Evolutionary conservation across 2,797 vertebrate species (phyloP).

Genomic region (Micrastur ruficollis): DNA sequence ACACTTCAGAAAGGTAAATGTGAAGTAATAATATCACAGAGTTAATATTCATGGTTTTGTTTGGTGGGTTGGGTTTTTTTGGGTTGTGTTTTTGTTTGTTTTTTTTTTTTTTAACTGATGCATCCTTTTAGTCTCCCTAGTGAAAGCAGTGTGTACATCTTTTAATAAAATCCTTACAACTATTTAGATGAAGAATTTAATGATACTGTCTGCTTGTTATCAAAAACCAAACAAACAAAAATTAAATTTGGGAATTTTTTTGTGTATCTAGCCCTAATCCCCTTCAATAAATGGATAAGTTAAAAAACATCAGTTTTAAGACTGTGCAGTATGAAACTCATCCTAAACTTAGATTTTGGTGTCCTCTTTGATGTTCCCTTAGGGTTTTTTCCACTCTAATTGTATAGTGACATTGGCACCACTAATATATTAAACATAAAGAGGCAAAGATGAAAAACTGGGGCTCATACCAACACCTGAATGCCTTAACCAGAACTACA

Average conservation of each 20-base stretch:
- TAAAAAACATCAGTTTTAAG: not conserved
- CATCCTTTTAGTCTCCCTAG: not conserved
- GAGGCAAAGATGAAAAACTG: not conserved
- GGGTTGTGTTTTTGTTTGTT: accelerated
- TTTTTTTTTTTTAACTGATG: not conserved
- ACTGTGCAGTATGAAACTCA: not conserved
- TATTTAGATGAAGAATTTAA: not conserved
- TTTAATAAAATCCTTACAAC: not conserved
- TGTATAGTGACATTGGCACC: not conserved
- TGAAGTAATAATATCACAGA: not conserved
- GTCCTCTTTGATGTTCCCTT: not conserved
- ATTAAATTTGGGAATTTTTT: not conserved
- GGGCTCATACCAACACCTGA: not conserved
- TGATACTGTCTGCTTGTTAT: not conserved
- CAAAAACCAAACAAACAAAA: not conserved
- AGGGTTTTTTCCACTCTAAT: not conserved
- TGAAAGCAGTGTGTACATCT: not conserved
- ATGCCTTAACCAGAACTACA: not conserved
- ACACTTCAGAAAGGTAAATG: slow-evolving; percentile 96
- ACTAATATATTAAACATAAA: not conserved
- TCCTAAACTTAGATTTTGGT: not conserved
- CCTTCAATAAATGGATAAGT: not conserved
- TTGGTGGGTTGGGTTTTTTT: not conserved
- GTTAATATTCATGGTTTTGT: not conserved
- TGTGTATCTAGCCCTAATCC: not conserved